A percentile compares a stretch with the other conserved stretches of the same genome.
phyloP scores from a whole-genome alignment of 2,113 vertebrate genomes.

The Sisor rabdophorus region DNA sequence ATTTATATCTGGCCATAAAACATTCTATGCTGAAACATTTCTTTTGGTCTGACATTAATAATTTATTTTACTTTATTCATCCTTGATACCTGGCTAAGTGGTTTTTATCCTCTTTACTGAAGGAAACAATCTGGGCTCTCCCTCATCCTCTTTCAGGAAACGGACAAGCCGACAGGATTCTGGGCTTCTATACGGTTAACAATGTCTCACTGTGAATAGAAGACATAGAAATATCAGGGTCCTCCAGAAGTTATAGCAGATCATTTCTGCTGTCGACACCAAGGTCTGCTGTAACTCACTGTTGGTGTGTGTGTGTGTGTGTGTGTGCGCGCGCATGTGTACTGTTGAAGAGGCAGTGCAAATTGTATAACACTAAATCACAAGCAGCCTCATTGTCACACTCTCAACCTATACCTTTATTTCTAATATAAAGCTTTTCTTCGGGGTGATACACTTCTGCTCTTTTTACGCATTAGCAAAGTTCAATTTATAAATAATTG shows the following conservation, averaged over 20 bases:
- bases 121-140: constrained; percentile 53
- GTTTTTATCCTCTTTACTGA: constrained; percentile 61
- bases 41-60: constrained; percentile 56
- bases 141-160: constrained; percentile 13
- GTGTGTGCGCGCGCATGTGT: too few relatives aligned
- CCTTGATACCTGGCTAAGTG: constrained; percentile 61
- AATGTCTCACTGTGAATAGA: neutral
- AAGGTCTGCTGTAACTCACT: constrained; percentile 5
- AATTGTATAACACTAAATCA: constrained; percentile 35
- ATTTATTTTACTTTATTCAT: constrained; percentile 60
- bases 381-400: constrained; percentile 1
- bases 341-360: constrained; percentile 27
- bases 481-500: neutral
- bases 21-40: constrained; percentile 55
- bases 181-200: neutral
- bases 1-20: constrained; percentile 49
- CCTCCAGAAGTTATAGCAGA: neutral
- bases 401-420: constrained; percentile 12
- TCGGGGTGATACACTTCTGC: neutral
- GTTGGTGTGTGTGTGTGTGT: constrained; percentile 42
- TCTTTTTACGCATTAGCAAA: neutral
- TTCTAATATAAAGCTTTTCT: neutral
- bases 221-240: neutral
- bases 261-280: constrained; percentile 12
- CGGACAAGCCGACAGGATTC: neutral